Conservation (phyloP, 2,888 invertebrate species). For the Laothoe populi region DNA sequence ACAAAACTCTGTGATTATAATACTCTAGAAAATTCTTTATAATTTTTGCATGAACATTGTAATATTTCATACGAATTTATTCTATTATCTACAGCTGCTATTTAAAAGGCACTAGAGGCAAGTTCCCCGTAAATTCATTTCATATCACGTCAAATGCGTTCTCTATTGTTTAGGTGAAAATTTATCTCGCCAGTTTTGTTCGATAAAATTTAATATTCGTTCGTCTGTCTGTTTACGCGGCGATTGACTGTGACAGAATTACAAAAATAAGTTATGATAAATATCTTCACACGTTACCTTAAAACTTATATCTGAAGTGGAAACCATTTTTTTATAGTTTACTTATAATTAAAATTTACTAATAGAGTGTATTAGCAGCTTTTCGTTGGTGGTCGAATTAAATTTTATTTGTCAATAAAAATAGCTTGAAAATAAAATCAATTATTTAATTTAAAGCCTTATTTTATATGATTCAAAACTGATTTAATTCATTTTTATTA, state of each 20-base stretch:
- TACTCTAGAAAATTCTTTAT: background rate
- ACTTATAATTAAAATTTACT: too few relatives aligned
- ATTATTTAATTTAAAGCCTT: too few relatives aligned
- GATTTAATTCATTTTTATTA: too few relatives aligned
- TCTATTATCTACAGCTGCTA: background rate
- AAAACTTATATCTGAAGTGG: too few relatives aligned
- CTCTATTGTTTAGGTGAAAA: constrained; percentile 46
- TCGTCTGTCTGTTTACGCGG: constrained; percentile 28
- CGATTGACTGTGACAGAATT: background rate
- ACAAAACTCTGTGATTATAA: too few relatives aligned
- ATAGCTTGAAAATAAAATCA: too few relatives aligned
- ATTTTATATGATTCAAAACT: too few relatives aligned
- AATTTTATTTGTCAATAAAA: too few relatives aligned
- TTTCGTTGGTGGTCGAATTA: too few relatives aligned
- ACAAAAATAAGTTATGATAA: background rate
- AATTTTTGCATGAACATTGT: background rate
- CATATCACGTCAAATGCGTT: constrained; percentile 44
- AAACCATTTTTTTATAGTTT: too few relatives aligned
- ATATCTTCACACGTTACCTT: background rate
- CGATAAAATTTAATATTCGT: constrained; percentile 50
- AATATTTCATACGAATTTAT: background rate
- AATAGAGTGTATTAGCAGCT: too few relatives aligned
- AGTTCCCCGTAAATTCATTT: constrained; percentile 39
- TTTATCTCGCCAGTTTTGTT: constrained; percentile 46
- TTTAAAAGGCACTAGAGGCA: background rate